phyloP scores from a whole-genome alignment of 1,140 invertebrate genomes.

The Probaryconus sp. region DNA sequence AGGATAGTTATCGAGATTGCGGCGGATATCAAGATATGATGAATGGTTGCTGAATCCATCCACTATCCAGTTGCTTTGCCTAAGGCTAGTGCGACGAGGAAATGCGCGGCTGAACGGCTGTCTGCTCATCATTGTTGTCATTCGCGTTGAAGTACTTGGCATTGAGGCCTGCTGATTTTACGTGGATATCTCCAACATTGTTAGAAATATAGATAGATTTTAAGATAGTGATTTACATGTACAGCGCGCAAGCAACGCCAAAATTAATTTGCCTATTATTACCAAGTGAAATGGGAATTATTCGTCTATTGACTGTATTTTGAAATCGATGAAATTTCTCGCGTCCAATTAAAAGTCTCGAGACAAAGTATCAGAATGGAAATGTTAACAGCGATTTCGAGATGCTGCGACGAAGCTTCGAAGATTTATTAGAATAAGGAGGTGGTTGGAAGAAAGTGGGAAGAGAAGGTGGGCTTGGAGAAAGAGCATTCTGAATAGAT shows the following conservation, averaged over 20 bases:
- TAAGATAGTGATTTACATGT: not conserved
- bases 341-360: conserved; percentile 49
- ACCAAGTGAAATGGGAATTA: not conserved
- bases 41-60: conserved; percentile 68
- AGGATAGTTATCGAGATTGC: conserved; percentile 70
- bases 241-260: not conserved
- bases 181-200: conserved; percentile 19
- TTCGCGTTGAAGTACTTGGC: conserved; percentile 63
- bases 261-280: no score
- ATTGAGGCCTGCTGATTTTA: conserved; percentile 58
- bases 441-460: no score
- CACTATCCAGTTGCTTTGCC: conserved; percentile 64
- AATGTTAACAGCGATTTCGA: conserved; percentile 51
- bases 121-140: conserved; percentile 70
- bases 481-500: conserved; percentile 40
- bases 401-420: conserved; percentile 38
- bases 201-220: conserved; percentile 22
- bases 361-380: conserved; percentile 50
- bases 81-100: conserved; percentile 62
- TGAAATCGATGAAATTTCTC: conserved; percentile 3
- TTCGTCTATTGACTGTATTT: not conserved
- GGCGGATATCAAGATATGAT: conserved; percentile 66
- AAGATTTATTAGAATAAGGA: conserved; percentile 58
- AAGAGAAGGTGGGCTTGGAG: conserved; percentile 6
- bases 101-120: conserved; percentile 65